Conservation (phyloP, 2,888 invertebrate species). For the Oligia strigilis region DNA sequence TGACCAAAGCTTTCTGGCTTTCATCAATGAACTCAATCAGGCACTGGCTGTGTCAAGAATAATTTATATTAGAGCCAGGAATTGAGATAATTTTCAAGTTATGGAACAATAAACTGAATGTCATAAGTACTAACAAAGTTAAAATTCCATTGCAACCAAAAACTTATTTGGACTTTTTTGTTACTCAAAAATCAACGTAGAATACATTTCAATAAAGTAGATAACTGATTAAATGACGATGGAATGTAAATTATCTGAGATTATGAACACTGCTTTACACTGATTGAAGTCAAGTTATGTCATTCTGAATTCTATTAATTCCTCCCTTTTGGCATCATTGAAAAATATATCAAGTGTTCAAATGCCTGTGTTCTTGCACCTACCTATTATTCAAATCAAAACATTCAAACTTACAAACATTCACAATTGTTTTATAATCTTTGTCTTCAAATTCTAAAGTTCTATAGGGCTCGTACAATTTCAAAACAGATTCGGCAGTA, state of each 20-base stretch:
- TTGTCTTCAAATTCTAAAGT: conserved; percentile 68
- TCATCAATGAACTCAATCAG: neutral
- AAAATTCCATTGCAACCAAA: too few species aligned
- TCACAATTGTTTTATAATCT: conserved; percentile 77
- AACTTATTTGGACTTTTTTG: too few species aligned
- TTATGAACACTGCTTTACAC: too few species aligned
- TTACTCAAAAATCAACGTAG: too few species aligned
- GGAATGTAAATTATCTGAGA: too few species aligned
- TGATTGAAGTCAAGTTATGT: neutral
- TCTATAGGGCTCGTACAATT: conserved; percentile 81
- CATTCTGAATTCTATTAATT: neutral
- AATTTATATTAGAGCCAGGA: too few species aligned
- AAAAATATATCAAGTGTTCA: neutral
- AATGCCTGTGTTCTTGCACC: neutral
- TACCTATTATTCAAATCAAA: conserved; percentile 49
- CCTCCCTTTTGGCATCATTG: neutral
- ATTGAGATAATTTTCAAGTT: too few species aligned
- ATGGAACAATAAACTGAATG: too few species aligned
- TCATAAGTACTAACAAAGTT: too few species aligned
- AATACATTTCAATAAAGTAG: too few species aligned
- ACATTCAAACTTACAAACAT: conserved; percentile 86
- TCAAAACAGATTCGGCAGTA: conserved; percentile 72
- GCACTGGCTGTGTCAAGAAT: neutral
- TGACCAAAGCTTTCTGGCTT: neutral
- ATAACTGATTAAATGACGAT: too few species aligned